phyloP scores from a whole-genome alignment of 2,888 invertebrate species.

The Globia sparganii region DNA sequence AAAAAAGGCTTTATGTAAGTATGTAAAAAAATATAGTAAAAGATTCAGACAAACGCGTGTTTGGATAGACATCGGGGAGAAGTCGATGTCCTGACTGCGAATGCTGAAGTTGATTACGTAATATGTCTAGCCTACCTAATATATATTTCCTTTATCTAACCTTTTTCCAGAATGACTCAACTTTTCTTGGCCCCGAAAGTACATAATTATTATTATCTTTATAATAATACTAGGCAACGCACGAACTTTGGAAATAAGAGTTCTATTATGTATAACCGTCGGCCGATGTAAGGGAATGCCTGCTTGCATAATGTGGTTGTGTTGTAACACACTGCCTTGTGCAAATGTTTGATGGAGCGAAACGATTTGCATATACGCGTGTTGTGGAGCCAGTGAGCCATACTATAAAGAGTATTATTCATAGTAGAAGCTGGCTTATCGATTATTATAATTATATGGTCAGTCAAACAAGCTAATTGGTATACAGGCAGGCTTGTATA shows the following conservation, averaged over 20 bases:
- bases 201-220: background rate
- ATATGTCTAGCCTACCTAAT: background rate
- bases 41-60: too few relatives aligned
- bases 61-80: background rate
- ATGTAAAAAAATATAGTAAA: too few relatives aligned
- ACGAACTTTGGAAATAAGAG: conserved; percentile 29
- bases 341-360: conserved; percentile 32
- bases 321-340: conserved; percentile 7
- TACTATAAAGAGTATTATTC: conserved; percentile 2
- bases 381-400: conserved; percentile 6
- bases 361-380: conserved; percentile 22
- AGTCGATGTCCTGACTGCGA: too few relatives aligned
- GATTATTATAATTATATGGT: background rate
- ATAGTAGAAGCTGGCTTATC: background rate
- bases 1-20: too few relatives aligned
- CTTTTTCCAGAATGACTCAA: background rate
- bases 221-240: conserved; percentile 5
- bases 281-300: background rate
- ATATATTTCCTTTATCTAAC: background rate
- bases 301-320: conserved; percentile 12
- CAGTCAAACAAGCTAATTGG: background rate
- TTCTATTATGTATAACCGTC: background rate
- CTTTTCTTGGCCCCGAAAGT: background rate
- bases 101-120: background rate
- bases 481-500: background rate